Base-by-base conservation (phyloP, 1,140 invertebrate species). In the Drosophila pseudoobscura region DNA sequence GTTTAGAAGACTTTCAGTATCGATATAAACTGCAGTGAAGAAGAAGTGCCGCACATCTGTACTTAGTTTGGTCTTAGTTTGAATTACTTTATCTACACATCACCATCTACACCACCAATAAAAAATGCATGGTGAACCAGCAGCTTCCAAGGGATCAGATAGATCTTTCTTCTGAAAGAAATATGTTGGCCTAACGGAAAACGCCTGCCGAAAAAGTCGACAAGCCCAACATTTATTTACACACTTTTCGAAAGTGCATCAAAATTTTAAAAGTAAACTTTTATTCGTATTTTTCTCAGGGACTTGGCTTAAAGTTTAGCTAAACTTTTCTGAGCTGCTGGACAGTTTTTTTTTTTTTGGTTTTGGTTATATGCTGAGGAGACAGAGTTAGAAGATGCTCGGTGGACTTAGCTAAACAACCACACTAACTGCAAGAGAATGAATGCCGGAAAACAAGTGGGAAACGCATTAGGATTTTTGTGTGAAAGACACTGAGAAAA, bases 321-420 rank as follows among this genome's bases (percentile, higher is more conserved):
- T 46, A 26, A 80, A 85, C 72, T 80, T 69, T 80, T 53, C 41
- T 39, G 47, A 77, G 72, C 61, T 76, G 53, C 50, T 76, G 77
- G 80, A 84, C 80, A 84, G 66, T 43, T 55, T 50, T 49, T 39
- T 50, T 49, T 39, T 1, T 52, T 17, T 17, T 15, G 15, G 52
- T 76, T 76, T 61, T 56, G 76, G 46, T 46, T 74, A 39, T 49
- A 60, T 50, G 52, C 35, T 62, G 64, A 64, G 60, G 43, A 74
- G 80, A 73, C 72, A 17, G 76, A 77, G 74, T 80, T 80, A 71
- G 62, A 84, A 83, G 56, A 56, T 61, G 58, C 41, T 50, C 39
- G 62, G 50, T 60, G 55, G 60, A 66, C 62, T 69, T 69, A 24
- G 66, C 56, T 58, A 65, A 69, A 50, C 74, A 71, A 72, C 31